Evolutionary conservation across 2,797 vertebrate genomes (phyloP), one percentile per base, ranked within the genome.

Genomic region (Antrozous pallidus): DNA sequence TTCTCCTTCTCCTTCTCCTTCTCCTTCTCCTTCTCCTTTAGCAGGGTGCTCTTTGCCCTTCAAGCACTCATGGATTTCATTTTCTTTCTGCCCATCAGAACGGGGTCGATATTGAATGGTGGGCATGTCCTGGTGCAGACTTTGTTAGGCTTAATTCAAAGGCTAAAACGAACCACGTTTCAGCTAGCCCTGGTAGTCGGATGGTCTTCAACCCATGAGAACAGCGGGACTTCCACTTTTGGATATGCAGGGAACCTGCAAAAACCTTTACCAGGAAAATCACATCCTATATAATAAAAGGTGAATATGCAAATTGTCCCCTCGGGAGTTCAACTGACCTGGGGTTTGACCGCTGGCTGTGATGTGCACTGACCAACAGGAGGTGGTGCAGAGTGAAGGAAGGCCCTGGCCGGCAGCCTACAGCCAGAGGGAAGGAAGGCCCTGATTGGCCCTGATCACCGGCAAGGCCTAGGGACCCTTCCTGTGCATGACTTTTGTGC

Each of bases 1-100:
- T n/a, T n/a, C n/a, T n/a, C n/a, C n/a, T n/a, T n/a, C n/a, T n/a
- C n/a, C n/a, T n/a, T n/a, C n/a, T n/a, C n/a, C n/a, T n/a, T n/a
- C n/a, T n/a, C n/a, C n/a, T n/a, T n/a, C n/a, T n/a, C n/a, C n/a
- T n/a, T n/a, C n/a, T n/a, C n/a, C n/a, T n/a, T n/a, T n/a, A 93
- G 67, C 18, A 95, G 36, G n/a, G 3, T 77, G 56, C 69, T 92
- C 82, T 90, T 92, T 96, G 78, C 0, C 69, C 96, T 98, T 97
- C 89, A 97, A 97, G 91, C 45, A 79, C 78, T 83, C 90, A 93
- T 95, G 80, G 95, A 96, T 97, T 6, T 0, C 13, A 3, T 24
- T 97, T 95, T 95, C 47, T 93, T 96, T 97, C 93, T 79, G 38
- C 18, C 61, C 88, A 90, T 92, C 74, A 93, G 83, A 93, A 94